Evolutionary conservation across 1,140 invertebrate species (phyloP), one percentile per base, ranked within the genome.

Genomic region (Aleiodes sp.): DNA sequence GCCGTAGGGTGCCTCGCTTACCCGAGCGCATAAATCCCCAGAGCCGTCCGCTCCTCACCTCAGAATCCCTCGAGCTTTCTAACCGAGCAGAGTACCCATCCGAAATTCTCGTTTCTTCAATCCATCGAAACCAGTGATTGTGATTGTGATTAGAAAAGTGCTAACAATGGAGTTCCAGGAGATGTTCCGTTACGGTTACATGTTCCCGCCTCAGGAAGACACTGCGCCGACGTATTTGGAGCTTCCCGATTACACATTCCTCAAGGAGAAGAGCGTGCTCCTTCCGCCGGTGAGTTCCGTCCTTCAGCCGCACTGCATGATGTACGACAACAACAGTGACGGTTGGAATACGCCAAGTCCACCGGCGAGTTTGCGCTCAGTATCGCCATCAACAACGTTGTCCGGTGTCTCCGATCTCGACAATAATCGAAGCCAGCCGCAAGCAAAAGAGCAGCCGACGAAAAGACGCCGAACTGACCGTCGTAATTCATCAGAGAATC

Each of bases 301-400:
- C 7, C 61, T 85, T 4, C 76, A 2, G 77, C 76, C 72, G 0
- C 83, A 79, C 37, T 80, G 77, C 35, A 68, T 76, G 6, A 66
- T 75, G 9, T 86, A 86, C 37, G 84, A 86, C 31, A 85, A 81
- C 24, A 80, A 81, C 62, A 87, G 85, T 70, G 89, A 90, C 79
- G 88, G 88, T 21, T 90, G 89, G 86, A 87, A 89, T 71, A 89
- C 89, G 2, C 89, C 89, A 0, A 89, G 88, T 71, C 88, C 89
- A 2, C 75, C 84, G 0, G 85, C 88, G 1, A 90, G 89, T 71
- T 76, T 88, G 65, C 81, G 89, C n/a, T 90, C 86, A 2, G 77
- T 88, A 37, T 89, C 87, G 74, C 88, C 88, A 12, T 84, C 83
- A 1, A 83, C 79, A 6, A 37, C 76, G 6, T 26, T 65, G 9